These are phyloP conservation scores for Platycheirus albimanus DNA, from an alignment of 2,888 invertebrate genomes.

Conservation along the genomic window DNA sequence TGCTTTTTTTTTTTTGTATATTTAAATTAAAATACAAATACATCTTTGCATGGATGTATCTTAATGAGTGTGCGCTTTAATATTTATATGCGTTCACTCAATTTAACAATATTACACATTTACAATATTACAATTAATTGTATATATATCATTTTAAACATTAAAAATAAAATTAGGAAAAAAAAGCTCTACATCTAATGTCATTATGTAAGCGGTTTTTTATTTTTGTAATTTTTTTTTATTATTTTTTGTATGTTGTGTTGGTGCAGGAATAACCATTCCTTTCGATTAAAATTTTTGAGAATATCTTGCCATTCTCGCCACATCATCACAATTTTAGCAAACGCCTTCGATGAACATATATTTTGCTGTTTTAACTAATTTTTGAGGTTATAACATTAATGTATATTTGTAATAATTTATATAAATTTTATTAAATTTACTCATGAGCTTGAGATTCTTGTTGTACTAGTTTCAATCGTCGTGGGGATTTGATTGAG, in stretches of 20 bases:
- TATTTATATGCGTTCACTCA: constrained; percentile 51
- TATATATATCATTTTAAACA: constrained; percentile 10
- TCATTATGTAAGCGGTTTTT: constrained; percentile 58
- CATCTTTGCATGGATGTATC: too few species aligned
- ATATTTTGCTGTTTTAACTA: constrained; percentile 15
- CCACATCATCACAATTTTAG: constrained; percentile 59
- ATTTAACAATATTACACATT: constrained; percentile 35
- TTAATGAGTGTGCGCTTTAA: constrained; percentile 40
- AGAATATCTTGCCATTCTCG: constrained; percentile 19
- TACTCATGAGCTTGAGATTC: constrained; percentile 96
- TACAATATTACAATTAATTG: constrained; percentile 24
- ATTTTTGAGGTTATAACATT: constrained; percentile 46
- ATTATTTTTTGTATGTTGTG: constrained; percentile 2
- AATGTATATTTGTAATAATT: not conserved
- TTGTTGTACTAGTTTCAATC: constrained; percentile 94
- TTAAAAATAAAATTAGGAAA: constrained; percentile 34
- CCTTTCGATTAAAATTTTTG: not conserved
- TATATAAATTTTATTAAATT: constrained; percentile 74
- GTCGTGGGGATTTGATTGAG: constrained; percentile 92
- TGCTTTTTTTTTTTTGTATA: not conserved
- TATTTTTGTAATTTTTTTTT: too few species aligned
- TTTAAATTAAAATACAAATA: not conserved
- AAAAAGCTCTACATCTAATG: constrained; percentile 50
- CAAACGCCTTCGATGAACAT: constrained; percentile 69
- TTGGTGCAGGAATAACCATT: too few species aligned